These are phyloP conservation scores for Caenorhabditis remanei DNA, from an alignment of 1,140 invertebrate genomes.

Conservation along the genomic window DNA sequence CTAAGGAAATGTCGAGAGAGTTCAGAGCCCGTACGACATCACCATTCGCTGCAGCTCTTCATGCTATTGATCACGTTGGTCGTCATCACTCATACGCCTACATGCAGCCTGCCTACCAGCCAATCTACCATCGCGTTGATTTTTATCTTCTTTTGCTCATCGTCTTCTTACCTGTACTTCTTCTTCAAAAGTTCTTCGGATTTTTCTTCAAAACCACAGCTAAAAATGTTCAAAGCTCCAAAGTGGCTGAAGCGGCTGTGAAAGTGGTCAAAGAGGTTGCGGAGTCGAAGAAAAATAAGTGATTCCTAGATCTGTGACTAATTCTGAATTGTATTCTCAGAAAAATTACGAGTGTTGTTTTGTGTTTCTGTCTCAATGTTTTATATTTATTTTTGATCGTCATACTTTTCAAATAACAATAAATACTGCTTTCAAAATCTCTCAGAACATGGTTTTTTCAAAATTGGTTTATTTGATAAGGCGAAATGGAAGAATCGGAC, in stretches of 20 bases:
- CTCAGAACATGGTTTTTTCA: too few relatives aligned
- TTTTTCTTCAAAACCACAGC: background rate
- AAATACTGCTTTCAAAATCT: background rate
- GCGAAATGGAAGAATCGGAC: background rate
- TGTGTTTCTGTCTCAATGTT: background rate
- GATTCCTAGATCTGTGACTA: background rate
- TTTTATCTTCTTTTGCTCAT: constrained; percentile 45
- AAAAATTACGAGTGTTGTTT: constrained; percentile 41
- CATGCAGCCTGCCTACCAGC: constrained; percentile 52
- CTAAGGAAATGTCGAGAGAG: constrained; percentile 72
- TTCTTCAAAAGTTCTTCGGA: constrained; percentile 11
- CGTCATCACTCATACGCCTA: constrained; percentile 70
- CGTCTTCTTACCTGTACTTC: background rate
- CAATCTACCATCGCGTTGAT: constrained; percentile 31
- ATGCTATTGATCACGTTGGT: constrained; percentile 73
- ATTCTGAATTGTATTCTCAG: constrained; percentile 47
- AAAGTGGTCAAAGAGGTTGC: background rate
- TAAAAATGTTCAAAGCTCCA: background rate
- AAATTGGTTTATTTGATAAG: background rate
- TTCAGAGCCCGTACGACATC: constrained; percentile 65
- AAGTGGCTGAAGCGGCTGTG: background rate
- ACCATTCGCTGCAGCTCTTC: constrained; percentile 72
- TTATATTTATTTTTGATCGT: background rate
- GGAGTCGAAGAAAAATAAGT: constrained; percentile 25
- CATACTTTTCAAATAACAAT: background rate